A percentile compares a stretch with the other conserved stretches of the same genome.
phyloP scores from a whole-genome alignment of 64 coral and sea anemone genomes.

The Actinia tenebrosa region DNA sequence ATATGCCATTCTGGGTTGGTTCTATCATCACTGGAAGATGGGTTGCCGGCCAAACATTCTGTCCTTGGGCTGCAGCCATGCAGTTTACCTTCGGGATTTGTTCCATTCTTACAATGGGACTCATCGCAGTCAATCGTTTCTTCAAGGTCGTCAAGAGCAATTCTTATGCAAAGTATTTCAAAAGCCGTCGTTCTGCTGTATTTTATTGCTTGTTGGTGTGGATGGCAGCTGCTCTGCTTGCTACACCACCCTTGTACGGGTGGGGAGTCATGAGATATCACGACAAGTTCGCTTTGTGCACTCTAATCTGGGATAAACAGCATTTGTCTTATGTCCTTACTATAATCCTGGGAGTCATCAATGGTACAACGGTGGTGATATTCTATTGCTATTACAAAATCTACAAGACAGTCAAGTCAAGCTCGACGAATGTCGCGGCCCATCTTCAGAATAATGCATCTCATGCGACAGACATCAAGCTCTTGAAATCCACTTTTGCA shows the following conservation, averaged over 20 bases:
- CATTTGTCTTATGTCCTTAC: conserved; percentile 1
- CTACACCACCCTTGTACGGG: no score
- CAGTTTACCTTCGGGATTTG: no score
- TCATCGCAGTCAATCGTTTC: conserved; percentile 49
- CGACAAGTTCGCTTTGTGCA: no score
- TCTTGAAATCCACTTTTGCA: conserved; percentile 42
- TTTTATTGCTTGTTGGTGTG: conserved; percentile 1
- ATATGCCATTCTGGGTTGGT: no score
- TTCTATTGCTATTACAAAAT: conserved; percentile 56
- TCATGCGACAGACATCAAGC: conserved; percentile 2
- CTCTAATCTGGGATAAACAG: no score
- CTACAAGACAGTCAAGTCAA: conserved; percentile 45
- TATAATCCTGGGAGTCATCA: neutral
- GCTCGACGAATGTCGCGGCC: neutral
- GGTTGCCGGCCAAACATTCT: no score
- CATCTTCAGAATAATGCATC: conserved; percentile 14
- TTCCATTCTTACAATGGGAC: no score
- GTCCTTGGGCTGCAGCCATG: no score
- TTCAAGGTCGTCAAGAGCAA: conserved; percentile 37
- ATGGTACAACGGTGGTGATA: conserved; percentile 22
- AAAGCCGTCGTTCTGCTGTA: neutral
- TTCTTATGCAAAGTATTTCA: conserved; percentile 39
- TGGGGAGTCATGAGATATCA: no score
- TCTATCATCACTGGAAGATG: no score
- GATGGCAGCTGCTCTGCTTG: neutral